These are phyloP conservation scores for Eubasilissa splendida DNA, from an alignment of 2,888 invertebrate genomes.

Conservation along the genomic window DNA sequence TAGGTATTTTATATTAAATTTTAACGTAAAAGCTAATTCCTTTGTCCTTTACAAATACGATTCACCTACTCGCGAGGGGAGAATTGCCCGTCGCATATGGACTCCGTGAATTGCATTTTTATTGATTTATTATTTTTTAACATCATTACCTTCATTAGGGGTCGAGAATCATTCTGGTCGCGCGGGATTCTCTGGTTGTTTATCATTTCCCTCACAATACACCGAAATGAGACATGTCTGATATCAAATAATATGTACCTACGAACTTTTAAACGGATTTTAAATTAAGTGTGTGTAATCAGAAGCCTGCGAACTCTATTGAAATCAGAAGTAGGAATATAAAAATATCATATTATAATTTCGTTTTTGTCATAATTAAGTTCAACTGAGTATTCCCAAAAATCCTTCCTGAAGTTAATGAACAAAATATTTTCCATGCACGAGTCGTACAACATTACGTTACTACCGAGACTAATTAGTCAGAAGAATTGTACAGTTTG, in stretches of 20 bases:
- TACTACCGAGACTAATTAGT: constrained; percentile 11
- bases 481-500: constrained; percentile 8
- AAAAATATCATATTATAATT: no score
- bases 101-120: constrained; percentile 43
- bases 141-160: constrained; percentile 33
- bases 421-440: constrained; percentile 7
- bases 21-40: constrained; percentile 1
- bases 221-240: constrained; percentile 22
- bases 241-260: background rate
- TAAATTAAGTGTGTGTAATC: background rate
- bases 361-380: no score
- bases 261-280: constrained; percentile 1
- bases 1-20: background rate
- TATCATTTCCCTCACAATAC: constrained; percentile 42
- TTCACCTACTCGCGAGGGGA: background rate
- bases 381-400: no score
- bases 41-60: constrained; percentile 21
- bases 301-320: background rate
- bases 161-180: constrained; percentile 38
- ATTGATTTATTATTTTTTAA: constrained; percentile 48
- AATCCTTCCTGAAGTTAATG: no score
- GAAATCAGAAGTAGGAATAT: no score
- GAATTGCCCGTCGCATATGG: background rate
- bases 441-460: background rate
- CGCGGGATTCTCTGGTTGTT: constrained; percentile 34